These are phyloP conservation scores for Tokudaia muenninki DNA, from an alignment of 2,797 vertebrate genomes.

Conservation along the genomic window DNA sequence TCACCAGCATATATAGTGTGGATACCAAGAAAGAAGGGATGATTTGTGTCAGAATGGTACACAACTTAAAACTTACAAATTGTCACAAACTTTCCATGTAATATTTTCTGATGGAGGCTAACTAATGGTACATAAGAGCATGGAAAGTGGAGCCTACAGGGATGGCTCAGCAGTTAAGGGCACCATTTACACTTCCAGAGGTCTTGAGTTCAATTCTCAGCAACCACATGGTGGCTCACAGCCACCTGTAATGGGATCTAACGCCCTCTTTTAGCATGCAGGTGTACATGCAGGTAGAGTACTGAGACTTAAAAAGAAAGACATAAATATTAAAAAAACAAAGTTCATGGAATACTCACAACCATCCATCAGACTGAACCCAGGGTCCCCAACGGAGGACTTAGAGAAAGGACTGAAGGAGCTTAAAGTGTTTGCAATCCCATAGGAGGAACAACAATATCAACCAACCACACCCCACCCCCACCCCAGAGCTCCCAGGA, in stretches of 20 bases:
- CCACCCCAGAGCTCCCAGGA: not conserved
- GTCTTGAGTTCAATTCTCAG: not conserved
- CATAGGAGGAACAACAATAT: not conserved
- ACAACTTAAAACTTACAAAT: not conserved
- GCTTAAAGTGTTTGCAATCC: not conserved
- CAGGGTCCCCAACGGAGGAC: not conserved
- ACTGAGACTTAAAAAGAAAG: not conserved
- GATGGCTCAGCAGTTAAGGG: not conserved
- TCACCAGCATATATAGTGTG: not conserved
- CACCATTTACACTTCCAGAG: not conserved
- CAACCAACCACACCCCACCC: not conserved
- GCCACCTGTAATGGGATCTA: not conserved
- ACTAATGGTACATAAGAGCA: not conserved
- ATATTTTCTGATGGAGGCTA: not conserved
- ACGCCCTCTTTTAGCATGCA: not conserved
- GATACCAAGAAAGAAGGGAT: not conserved
- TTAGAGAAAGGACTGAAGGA: not conserved
- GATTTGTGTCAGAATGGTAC: not conserved
- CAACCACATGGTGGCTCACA: not conserved
- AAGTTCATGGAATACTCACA: not conserved
- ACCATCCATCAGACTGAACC: not conserved
- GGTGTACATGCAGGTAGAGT: not conserved
- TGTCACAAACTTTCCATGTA: not conserved
- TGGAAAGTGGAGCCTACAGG: not conserved
- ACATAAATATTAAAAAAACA: too few relatives aligned